Evolutionary conservation across 2,113 vertebrate genomes (phyloP), one percentile per base, ranked within the genome.

Genomic region (Morone chrysops): DNA sequence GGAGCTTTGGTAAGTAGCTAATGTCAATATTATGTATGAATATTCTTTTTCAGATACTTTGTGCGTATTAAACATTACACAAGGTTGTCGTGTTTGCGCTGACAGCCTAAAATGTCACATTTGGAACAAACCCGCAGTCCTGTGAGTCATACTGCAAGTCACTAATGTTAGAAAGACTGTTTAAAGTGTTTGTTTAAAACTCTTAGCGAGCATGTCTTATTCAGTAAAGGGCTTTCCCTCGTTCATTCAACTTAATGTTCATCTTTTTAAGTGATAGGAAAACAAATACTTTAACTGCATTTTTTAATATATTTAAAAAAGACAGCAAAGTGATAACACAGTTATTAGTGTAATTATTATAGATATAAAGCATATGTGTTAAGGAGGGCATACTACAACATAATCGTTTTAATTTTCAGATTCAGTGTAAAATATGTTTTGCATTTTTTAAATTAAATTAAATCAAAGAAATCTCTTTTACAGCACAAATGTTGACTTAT

Each of bases 1-100:
- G 38, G 22, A 57, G n/a, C 48, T 22, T 25, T 48, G 89, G 89
- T 93, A 56, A 90, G 80, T 81, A 54, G 14, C 5, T 11, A 57
- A 69, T 0, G 0, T 13, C 18, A n/a, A 8, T 8, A 47, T 31
- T 31, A 31, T 31, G 31, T 31, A 31, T 31, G 31, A 31, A 31
- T 31, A 31, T 31, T 54, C 1, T 47, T n/a, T 5, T 6, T 0
- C 17, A 9, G 10, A 20, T 8, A 6, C 8, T 18, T 20, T 6
- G 1, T 1, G 17, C n/a, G 40, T 10, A 16, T 18, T 50, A 22
- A 63, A 45, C 22, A 0, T 47, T 54, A 66, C 36, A 51, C 11
- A 6, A 18, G 16, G 7, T 43, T n/a, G 10, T 56, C 18, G 18
- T 10, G 38, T 7, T 22, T 13, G 48, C 1, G 6, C 22, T 17